Evolutionary conservation across 2,797 vertebrate species (phyloP).

Genomic region (Pantherophis vulpinus): DNA sequence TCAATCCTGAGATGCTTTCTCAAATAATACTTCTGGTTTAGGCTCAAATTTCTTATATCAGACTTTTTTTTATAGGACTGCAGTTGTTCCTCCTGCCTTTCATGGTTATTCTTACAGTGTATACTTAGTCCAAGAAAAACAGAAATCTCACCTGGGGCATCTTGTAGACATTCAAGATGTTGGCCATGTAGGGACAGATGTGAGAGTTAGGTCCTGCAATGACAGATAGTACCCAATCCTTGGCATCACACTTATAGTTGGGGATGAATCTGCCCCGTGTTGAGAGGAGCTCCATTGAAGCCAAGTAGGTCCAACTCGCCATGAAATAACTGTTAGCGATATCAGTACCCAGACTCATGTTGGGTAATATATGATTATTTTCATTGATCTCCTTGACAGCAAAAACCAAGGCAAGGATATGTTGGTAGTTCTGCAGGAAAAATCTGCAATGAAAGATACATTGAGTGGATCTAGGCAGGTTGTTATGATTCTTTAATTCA

Average conservation of each 20-base stretch:
- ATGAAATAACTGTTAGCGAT: not conserved
- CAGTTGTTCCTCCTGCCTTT: not conserved
- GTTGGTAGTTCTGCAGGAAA: too few species aligned
- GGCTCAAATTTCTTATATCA: not conserved
- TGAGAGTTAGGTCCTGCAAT: not conserved
- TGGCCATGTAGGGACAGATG: not conserved
- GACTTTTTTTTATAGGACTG: not conserved
- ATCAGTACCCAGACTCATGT: not conserved
- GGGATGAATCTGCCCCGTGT: not conserved
- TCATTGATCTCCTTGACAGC: too few species aligned
- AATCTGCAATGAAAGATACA: too few species aligned
- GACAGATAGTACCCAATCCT: not conserved
- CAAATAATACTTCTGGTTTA: not conserved
- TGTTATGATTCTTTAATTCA: too few species aligned
- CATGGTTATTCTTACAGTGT: not conserved
- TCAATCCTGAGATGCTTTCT: not conserved
- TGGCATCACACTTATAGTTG: not conserved
- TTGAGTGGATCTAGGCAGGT: not conserved
- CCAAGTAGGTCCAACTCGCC: not conserved
- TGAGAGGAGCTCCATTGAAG: not conserved
- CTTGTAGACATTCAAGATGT: not conserved
- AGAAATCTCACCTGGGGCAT: not conserved
- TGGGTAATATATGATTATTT: too few species aligned
- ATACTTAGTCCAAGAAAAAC: not conserved
- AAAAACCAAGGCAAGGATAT: too few species aligned